A percentile compares a stretch with the other conserved stretches of the same genome.
phyloP scores from a whole-genome alignment of 2,797 vertebrate genomes.

The Lithobates pipiens region DNA sequence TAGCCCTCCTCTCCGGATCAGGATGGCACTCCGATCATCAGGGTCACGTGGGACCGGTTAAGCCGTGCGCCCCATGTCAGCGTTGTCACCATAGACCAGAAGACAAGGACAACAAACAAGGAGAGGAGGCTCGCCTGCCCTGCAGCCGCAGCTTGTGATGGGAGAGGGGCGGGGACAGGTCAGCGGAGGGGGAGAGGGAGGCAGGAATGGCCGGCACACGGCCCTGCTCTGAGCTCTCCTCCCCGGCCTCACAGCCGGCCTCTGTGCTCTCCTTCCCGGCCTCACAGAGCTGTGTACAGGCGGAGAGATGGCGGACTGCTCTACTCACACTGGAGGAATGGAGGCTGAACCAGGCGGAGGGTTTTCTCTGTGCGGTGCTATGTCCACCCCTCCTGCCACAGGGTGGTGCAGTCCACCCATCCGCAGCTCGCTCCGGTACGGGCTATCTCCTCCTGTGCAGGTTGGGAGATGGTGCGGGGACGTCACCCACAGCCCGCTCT shows the following conservation, averaged over 20 bases:
- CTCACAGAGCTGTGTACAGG: neutral
- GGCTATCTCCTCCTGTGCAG: constrained; percentile 19
- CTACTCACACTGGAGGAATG: neutral
- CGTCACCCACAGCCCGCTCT: constrained; percentile 1
- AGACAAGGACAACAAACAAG: constrained; percentile 53
- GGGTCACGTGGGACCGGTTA: constrained; percentile 44
- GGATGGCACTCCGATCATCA: neutral
- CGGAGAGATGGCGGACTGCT: constrained; percentile 9
- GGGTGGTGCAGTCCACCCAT: constrained; percentile 50
- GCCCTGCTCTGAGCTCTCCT: too few species aligned
- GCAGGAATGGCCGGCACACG: constrained; percentile 8
- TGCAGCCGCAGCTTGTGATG: constrained; percentile 50
- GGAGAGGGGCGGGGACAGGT: constrained; percentile 49
- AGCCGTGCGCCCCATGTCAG: constrained; percentile 26
- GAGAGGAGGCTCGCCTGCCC: constrained; percentile 26
- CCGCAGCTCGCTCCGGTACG: constrained; percentile 18
- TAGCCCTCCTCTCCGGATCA: constrained; percentile 16
- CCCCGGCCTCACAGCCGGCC: too few species aligned
- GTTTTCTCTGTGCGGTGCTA: neutral
- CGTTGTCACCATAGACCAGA: constrained; percentile 25
- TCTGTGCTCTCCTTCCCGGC: neutral
- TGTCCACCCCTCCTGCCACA: neutral
- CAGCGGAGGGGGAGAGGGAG: constrained; percentile 13
- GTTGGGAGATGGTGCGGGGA: neutral
- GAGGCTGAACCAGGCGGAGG: constrained; percentile 14